Evolutionary conservation across 2,888 invertebrate genomes (phyloP), one percentile per base, ranked within the genome.

Genomic region (Tachina lurida): DNA sequence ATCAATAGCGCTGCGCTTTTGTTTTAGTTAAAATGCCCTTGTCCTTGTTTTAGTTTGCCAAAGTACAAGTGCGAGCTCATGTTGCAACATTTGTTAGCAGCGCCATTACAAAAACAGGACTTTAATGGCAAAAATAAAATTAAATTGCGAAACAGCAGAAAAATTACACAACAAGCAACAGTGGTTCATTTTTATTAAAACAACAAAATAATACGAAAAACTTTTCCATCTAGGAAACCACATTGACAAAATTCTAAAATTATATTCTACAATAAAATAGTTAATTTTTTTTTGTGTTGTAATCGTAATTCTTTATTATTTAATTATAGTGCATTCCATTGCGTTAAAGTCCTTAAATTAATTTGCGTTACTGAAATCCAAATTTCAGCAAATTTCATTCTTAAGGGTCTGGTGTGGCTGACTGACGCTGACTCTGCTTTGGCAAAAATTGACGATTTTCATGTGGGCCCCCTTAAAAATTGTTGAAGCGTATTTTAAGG

Each of bases 21-120:
- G 79, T 71, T 85, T n/a, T 67, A 73, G 82, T 47, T 54, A 52
- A 79, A 86, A 86, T 86, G 86, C 68, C 86, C 86, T 86, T 86
- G 86, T 86, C 86, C 86, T 86, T 86, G 86, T 86, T 86, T 82
- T 71, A 79, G 71, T 56, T 82, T 86, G 80, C 73, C 83, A 76
- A 86, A 83, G 86, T 86, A 83, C 86, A 86, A 86, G 86, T 83
- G 73, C 83, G 83, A 76, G 83, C 68, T 79, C 65, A 63, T 85
- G 83, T 73, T 73, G 68, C 76, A 83, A 68, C 83, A 83, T 82
- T 79, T 83, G 77, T 68, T 49, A 65, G 83, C 71, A 67, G 71
- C 39, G 52, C 71, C 39, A 62, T 52, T 31, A 60, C 60, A 80
- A 73, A 31, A 56, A 68, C 56, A 58, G 62, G 22, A 78, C 52